Evolutionary conservation across 2,113 vertebrate species (phyloP).

Genomic region (Capreolus pygargus): DNA sequence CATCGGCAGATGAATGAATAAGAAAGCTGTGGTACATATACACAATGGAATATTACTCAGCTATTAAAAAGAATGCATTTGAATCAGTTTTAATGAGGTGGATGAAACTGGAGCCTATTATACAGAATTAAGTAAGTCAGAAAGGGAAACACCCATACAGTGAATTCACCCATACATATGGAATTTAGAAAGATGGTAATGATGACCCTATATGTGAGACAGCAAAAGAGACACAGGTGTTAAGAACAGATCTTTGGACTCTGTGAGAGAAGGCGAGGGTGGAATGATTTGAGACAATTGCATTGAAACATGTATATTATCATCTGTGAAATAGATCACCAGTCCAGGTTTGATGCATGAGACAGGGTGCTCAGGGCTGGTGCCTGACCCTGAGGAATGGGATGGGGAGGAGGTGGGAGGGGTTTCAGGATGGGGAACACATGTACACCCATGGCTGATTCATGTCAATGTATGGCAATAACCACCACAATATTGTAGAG

Average conservation of each 20-base stretch:
- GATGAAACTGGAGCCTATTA: not conserved
- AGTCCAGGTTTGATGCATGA: not conserved
- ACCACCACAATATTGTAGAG: not conserved
- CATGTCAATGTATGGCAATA: not conserved
- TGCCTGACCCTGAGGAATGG: not conserved
- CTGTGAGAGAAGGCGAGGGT: not conserved
- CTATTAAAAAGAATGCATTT: not conserved
- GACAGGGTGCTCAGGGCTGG: not conserved
- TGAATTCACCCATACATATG: not conserved
- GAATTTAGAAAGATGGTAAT: not conserved
- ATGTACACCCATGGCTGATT: not conserved
- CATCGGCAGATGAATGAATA: not conserved
- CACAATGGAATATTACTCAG: not conserved
- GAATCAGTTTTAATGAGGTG: not conserved
- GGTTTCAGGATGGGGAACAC: not conserved
- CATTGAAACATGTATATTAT: not conserved
- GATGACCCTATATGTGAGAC: not conserved
- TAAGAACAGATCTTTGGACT: not conserved
- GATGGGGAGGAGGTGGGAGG: not conserved
- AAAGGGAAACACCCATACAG: not conserved
- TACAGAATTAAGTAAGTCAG: not conserved
- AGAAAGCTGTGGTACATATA: not conserved
- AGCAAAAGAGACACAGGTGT: not conserved
- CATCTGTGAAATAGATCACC: not conserved
- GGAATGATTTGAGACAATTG: not conserved